Base-by-base conservation (phyloP, 2,888 invertebrate genomes). In the Branchellion lobata region DNA sequence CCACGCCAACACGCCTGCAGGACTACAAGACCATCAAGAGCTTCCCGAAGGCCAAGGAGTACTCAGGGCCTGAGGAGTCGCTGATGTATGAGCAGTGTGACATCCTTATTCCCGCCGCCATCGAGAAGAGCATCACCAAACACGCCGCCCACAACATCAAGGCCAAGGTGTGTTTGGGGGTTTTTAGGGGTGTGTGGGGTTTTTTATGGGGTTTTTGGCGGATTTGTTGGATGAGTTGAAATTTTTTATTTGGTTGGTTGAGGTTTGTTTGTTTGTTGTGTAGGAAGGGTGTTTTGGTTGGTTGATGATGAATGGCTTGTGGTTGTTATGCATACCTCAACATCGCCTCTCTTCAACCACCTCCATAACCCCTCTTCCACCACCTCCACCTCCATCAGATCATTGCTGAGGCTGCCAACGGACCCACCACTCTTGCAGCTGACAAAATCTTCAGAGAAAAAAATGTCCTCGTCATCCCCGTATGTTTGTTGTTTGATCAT, bases 321-420 rank as follows among this genome's bases (percentile, higher is more conserved):
- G 5, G 24, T 14, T n/a, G 24, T n/a, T 68, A 27, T 68, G 8
- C n/a, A 29, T 27, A 68, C 5, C 29, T 68, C 29, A 68, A 47
- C 8, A 14, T 14, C 8, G 47, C 47, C 47, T 47, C 47, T 47
- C 8, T 14, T 47, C 8, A 47, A 47, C 8, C 47, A 47, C 18
- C 47, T 34, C 2, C 40, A 31, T n/a, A 27, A 24, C 14, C 14
- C 11, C 21, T 27, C 27, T 36, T 14, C 5, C 21, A 57, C 61
- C 61, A 47, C 51, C 5, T 47, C 47, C 21, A 40, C 18, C 11
- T 18, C 75, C 40, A 75, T 47, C 33, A 29, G 81, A 93, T 97
- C 81, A 93, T 98, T 84, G 93, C 94, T 1, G 97, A 98, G 88
- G 97, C 95, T 80, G 97, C 97, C 85, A 98, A 98, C 89, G 97